Evolutionary conservation across 2,888 invertebrate genomes (phyloP), one percentile per base, ranked within the genome.

Genomic region (Ommatoiulus sabulosus): DNA sequence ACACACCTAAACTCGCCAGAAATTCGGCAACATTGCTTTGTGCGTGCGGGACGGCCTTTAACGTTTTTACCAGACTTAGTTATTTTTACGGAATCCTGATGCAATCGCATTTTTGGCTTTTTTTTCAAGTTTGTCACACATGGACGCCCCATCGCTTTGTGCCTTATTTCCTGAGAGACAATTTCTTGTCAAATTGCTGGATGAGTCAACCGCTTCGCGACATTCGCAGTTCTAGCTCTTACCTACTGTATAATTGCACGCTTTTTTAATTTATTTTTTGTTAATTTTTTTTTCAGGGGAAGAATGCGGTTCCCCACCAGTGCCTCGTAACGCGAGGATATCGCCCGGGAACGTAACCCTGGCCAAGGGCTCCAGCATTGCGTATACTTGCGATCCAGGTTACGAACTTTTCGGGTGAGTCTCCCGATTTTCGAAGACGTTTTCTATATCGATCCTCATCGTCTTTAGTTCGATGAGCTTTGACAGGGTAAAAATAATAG

Each of bases 381-480:
- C 35, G 35, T 84, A 44, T 88, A 44, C 84, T 7, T 88, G 88
- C 46, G 88, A 88, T 48, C 84, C 84, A 17, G 88, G 88, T n/a
- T 88, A 84, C 46, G 88, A 88, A 48, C 17, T 84, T 20, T 88
- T 88, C 46, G 88, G 88, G 88, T 88, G 15, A 88, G 72, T 87
- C 4, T 2, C 35, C 35, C 63, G 63, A 63, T 63, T 63, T 17
- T 52, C 52, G 15, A 52, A 8, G 15, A 52, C 52, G 17, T 52
- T 52, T 48, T 12, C 35, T 35, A 35, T 35, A 35, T 35, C 35
- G 1, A 35, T 35, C 35, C 35, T 35, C 35, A 35, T 35, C 35
- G 35, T 2, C 35, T 35, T 35, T 35, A 35, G 35, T 35, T 35
- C 35, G 35, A 35, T 35, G 35, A 35, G 35, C 35, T 35, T 35